A percentile compares a stretch with the other conserved stretches of the same genome.
These are phyloP conservation scores for Octodonta nipae DNA, from an alignment of 2,888 invertebrate species.

Conservation along the genomic window DNA sequence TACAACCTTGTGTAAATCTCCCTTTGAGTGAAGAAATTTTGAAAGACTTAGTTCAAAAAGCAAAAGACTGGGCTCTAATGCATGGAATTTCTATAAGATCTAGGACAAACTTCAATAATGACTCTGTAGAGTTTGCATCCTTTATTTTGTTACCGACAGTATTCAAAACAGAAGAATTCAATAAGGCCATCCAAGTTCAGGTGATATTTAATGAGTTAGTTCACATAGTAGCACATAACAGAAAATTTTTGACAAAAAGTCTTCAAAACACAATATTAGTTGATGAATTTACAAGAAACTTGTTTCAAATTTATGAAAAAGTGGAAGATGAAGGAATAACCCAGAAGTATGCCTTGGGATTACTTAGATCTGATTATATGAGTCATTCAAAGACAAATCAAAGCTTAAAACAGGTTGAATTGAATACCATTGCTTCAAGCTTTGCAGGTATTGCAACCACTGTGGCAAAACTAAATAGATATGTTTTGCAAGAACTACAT, in stretches of 20 bases:
- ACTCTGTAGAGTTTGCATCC: constrained; percentile 62
- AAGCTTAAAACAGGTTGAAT: constrained; percentile 81
- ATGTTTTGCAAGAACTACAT: constrained; percentile 58
- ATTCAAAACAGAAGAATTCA: constrained; percentile 63
- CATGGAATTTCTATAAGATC: constrained; percentile 72
- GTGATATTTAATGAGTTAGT: constrained; percentile 64
- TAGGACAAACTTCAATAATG: constrained; percentile 51
- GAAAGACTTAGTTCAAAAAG: constrained; percentile 52
- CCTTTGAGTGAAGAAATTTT: constrained; percentile 53
- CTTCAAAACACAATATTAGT: constrained; percentile 69
- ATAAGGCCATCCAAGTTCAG: constrained; percentile 61
- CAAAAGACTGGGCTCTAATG: constrained; percentile 75
- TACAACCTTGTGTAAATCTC: constrained; percentile 52
- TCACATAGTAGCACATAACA: constrained; percentile 74
- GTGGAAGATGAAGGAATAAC: constrained; percentile 62
- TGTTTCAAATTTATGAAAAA: constrained; percentile 74
- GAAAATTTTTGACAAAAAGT: constrained; percentile 57
- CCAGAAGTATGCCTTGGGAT: constrained; percentile 78
- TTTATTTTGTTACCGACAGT: constrained; percentile 67
- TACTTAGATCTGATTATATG: constrained; percentile 88
- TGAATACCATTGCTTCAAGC: constrained; percentile 93
- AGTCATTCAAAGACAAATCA: constrained; percentile 36
- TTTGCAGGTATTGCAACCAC: constrained; percentile 30
- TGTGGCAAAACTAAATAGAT: constrained; percentile 43
- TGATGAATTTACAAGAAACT: constrained; percentile 72